A percentile compares a stretch with the other conserved stretches of the same genome.
These are phyloP conservation scores for Pseudobourletiella spinata DNA, from an alignment of 1,140 invertebrate species.

Conservation along the genomic window DNA sequence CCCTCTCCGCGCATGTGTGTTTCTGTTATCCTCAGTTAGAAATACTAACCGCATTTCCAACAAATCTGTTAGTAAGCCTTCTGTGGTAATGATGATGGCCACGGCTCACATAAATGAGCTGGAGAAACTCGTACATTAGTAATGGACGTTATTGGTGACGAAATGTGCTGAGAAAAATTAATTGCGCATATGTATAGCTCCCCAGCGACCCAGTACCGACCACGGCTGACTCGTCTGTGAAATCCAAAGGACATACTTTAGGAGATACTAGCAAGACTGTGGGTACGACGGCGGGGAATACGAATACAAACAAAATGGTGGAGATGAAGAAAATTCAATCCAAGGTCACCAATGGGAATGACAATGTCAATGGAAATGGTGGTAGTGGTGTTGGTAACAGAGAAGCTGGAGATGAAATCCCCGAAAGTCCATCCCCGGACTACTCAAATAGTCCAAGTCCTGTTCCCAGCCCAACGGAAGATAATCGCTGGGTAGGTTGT, in stretches of 20 bases:
- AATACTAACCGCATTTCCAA: not conserved
- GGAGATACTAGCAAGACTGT: not conserved
- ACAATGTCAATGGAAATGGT: not conserved
- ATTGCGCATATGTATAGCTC: too few relatives aligned
- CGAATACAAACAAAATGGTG: too few relatives aligned
- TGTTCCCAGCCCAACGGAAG: conserved; percentile 21
- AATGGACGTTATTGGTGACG: too few relatives aligned
- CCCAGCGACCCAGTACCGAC: too few relatives aligned
- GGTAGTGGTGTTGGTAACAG: not conserved
- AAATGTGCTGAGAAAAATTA: too few relatives aligned
- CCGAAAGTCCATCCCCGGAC: conserved; percentile 41
- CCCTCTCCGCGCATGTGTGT: not conserved
- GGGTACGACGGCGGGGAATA: not conserved
- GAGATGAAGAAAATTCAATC: too few relatives aligned
- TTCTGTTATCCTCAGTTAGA: not conserved
- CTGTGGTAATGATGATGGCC: not conserved
- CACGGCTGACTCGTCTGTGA: not conserved
- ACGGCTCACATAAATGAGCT: too few relatives aligned
- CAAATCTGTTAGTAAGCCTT: not conserved
- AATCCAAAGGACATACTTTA: not conserved
- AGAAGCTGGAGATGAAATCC: conserved; percentile 4
- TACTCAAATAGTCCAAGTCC: conserved; percentile 38
- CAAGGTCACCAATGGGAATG: not conserved
- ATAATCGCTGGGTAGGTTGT: conserved; percentile 43
- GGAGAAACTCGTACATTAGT: too few relatives aligned